Evolutionary conservation across 2,888 invertebrate genomes (phyloP), one percentile per base, ranked within the genome.

Genomic region (Drosophila dives): DNA sequence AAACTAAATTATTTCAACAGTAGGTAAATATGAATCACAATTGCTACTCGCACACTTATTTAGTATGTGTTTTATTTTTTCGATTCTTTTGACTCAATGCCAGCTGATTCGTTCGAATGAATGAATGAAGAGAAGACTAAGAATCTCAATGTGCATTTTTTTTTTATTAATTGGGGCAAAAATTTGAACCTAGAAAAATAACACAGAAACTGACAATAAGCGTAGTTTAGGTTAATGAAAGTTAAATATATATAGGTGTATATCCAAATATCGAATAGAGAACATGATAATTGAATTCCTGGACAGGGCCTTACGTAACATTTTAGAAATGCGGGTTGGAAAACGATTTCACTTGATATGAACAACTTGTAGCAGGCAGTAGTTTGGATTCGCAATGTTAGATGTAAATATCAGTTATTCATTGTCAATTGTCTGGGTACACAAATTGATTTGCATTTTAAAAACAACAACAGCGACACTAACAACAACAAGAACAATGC

Each of bases 381-480:
- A 51, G 59, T 42, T 59, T 36, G 51, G 48, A 68, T 63, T 60
- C 50, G 62, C 61, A 61, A 64, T 58, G 64, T 64, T 56, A 61
- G 58, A 64, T 67, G 69, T 81, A 70, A 81, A 70, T 60, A 65
- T 17, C 53, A 67, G 12, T 38, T 6, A 66, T 59, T 83, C 80
- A 83, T 73, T 78, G 88, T 67, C 65, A 76, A 79, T 86, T 79
- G 51, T 60, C 55, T 11, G 56, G 55, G 49, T 60, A 48, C 34
- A 61, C 83, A 65, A 87, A 88, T 86, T 63, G 67, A 83, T 86
- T 88, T 83, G 81, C 83, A 80, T 78, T 70, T 23, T 49, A 56
- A 51, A 53, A 63, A 68, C 51, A 78, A 59, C 12, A 53, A 32
- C 49, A 26, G 10, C 11, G 6, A 17, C 29, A 50, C 11, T 12